These are phyloP conservation scores for Rotaria macrura DNA, from an alignment of 2,888 invertebrate genomes.

Conservation along the genomic window DNA sequence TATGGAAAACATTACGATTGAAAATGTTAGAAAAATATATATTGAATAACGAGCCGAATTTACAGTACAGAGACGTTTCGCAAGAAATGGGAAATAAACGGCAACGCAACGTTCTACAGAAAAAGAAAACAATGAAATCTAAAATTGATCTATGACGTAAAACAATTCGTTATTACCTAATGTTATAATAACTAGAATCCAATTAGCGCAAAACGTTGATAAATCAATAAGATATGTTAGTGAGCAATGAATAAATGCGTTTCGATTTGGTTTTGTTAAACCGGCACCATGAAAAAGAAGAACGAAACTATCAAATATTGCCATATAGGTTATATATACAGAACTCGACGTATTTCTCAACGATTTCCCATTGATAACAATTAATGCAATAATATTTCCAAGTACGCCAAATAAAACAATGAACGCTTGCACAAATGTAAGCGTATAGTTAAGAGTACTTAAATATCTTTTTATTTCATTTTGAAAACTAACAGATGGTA, in stretches of 20 bases:
- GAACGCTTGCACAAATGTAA: background rate
- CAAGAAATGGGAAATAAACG: background rate
- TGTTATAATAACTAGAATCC: slow-evolving; percentile 18
- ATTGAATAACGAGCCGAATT: background rate
- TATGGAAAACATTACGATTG: background rate
- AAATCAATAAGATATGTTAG: background rate
- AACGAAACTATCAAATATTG: background rate
- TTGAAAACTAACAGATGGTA: background rate
- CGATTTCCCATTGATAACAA: background rate
- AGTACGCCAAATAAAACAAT: background rate
- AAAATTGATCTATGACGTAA: background rate
- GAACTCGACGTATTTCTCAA: background rate
- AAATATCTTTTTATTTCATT: background rate
- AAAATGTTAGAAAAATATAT: background rate
- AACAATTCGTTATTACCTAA: background rate
- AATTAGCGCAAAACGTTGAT: background rate
- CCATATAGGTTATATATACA: background rate
- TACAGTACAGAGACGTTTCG: background rate
- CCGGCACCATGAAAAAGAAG: background rate
- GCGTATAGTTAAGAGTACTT: background rate
- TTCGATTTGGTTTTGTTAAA: background rate
- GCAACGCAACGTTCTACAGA: background rate
- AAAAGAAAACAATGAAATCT: too few relatives aligned
- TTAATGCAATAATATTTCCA: background rate
- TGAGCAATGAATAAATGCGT: background rate